Percentiles rank a stretch among this genome's conserved stretches.
Evolutionary conservation across 2,888 invertebrate genomes (phyloP).

Genomic region (Ischnura elegans): DNA sequence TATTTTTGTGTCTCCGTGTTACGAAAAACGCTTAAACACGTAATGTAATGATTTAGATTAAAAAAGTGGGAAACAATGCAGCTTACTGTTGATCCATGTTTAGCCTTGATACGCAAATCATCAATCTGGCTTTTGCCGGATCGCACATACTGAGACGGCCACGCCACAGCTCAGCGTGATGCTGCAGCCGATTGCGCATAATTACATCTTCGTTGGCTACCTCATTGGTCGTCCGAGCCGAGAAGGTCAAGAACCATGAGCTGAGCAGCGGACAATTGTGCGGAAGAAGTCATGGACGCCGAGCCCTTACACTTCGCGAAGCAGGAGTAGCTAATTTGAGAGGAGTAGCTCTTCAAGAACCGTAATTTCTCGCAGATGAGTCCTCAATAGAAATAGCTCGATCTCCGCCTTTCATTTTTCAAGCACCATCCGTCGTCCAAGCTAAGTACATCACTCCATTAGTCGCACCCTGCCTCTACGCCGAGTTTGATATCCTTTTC

Average conservation of each 20-base stretch:
- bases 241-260: constrained; percentile 6
- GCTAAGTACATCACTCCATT: background rate
- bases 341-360: background rate
- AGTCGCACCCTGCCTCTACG: background rate
- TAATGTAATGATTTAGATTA: too few relatives aligned
- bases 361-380: background rate
- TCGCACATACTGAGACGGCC: background rate
- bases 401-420: background rate
- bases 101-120: background rate
- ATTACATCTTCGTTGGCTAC: constrained; percentile 8
- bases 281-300: background rate
- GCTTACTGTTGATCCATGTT: background rate
- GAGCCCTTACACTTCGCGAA: background rate
- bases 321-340: background rate
- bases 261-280: background rate
- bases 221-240: background rate
- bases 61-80: too few relatives aligned
- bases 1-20: too few relatives aligned
- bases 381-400: constrained; percentile 1
- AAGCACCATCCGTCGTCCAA: background rate
- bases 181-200: background rate
- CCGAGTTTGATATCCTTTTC: background rate
- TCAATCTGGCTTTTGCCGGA: background rate
- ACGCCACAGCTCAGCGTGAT: background rate
- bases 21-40: too few relatives aligned